A percentile compares a stretch with the other conserved stretches of the same genome.
These are phyloP conservation scores for Peromyscus polionotus DNA, from an alignment of 2,113 vertebrate species.

Conservation along the genomic window DNA sequence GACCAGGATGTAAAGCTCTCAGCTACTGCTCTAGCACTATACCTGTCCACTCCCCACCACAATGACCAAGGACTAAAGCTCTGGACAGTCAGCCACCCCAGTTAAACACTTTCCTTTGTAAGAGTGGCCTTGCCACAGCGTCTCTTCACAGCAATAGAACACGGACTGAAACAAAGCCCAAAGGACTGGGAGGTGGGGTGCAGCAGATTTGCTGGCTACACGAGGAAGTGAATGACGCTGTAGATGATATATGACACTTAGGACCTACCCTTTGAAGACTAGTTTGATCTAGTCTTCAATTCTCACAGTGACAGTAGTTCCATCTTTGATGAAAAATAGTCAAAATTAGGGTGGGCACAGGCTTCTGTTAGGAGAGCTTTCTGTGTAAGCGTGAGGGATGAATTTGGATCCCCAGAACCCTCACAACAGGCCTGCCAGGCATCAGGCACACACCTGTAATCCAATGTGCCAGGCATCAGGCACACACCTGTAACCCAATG, in stretches of 20 bases:
- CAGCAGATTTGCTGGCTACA: not conserved
- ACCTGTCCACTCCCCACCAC: not conserved
- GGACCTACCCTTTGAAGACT: not conserved
- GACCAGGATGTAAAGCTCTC: not conserved
- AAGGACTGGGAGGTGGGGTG: too few species aligned
- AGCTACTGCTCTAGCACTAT: not conserved
- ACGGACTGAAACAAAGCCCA: not conserved
- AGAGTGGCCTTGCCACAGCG: not conserved
- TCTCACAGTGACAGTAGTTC: not conserved
- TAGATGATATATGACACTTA: rapidly evolving
- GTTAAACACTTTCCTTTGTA: not conserved
- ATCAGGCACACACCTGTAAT: not conserved
- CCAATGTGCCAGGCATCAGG: not conserved
- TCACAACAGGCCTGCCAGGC: not conserved
- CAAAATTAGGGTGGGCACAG: not conserved
- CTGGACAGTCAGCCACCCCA: not conserved
- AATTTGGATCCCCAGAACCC: not conserved
- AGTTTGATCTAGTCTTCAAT: not conserved
- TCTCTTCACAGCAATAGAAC: not conserved
- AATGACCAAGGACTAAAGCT: not conserved
- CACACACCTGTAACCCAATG: too few species aligned
- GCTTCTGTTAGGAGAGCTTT: not conserved
- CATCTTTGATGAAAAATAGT: not conserved
- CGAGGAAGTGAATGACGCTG: rapidly evolving
- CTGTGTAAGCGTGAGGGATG: not conserved